Base-by-base conservation (phyloP, 2,113 vertebrate genomes). In the Rana temporaria region DNA sequence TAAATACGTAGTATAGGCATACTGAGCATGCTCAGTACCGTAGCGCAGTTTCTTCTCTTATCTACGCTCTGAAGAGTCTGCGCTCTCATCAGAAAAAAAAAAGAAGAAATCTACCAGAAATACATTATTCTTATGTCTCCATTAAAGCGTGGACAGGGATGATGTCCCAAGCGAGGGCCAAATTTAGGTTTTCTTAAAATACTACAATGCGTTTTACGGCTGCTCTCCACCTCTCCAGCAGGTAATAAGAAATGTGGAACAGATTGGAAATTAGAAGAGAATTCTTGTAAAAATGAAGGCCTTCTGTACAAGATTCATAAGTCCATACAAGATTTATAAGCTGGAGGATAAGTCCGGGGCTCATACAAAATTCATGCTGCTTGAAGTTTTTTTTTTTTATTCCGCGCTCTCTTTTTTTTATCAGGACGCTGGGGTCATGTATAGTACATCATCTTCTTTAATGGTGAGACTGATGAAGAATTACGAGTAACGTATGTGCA, bases 241-340 rank as follows among this genome's bases (percentile, higher is more conserved):
- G 55, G 78, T 59, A 79, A 79, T 60, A 62, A 20, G 55, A 55
- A 79, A 68, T 67, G 77, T 59, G 30, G 64, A 79, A 38, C 75
- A 64, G 75, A 52, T 63, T 24, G 52, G 62, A 75, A 66, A 73
- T 30, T 52, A 63, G 80, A 82, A 62, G 52, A 82, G 80, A 56
- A 66, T 65, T 14, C 26, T 57, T 65, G 18, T 82, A 53, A 53
- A 67, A 71, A 81, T 30, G 55, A 69, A 53, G 57, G 52, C 57
- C 34, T 63, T 32, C n/a, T 52, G 63, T 63, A 32, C 63, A 60
- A 59, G 72, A 83, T 74, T 75, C 72, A 68, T 60, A 57, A 38
- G 18, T 32, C 24, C 81, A 76, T 83, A n/a, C 72, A 83, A 68
- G 63, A 83, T 83, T 83, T 57, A 83, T 83, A 60, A 74, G 81